Evolutionary conservation across 2,113 vertebrate species (phyloP).

Genomic region (Catharus fuscescens): DNA sequence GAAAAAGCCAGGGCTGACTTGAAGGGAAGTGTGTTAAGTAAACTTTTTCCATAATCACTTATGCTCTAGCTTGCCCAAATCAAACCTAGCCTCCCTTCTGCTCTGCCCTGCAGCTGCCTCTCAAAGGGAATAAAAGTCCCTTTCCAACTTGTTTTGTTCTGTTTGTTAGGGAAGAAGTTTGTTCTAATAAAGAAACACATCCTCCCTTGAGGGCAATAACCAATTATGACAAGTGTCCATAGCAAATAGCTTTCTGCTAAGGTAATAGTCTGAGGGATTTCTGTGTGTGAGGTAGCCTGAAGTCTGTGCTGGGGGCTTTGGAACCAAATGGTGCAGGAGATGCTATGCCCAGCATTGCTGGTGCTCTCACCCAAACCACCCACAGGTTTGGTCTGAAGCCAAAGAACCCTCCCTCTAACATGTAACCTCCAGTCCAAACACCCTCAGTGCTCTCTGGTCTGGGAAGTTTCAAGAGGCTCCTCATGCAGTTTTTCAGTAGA

Average conservation of each 20-base stretch:
- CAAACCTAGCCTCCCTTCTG: neutral
- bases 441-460: neutral
- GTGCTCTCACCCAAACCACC: neutral
- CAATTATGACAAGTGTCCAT: conserved; percentile 24
- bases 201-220: neutral
- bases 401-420: neutral
- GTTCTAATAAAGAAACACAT: neutral
- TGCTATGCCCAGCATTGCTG: neutral
- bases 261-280: conserved; percentile 7
- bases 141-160: neutral
- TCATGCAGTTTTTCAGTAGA: neutral
- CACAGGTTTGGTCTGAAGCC: neutral
- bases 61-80: neutral
- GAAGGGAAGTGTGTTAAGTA: neutral
- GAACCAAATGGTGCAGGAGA: neutral
- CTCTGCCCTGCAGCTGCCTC: neutral
- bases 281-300: neutral
- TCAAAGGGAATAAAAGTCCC: neutral
- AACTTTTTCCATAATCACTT: neutral
- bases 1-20: neutral
- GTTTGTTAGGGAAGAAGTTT: neutral
- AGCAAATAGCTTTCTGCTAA: conserved; percentile 52
- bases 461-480: neutral
- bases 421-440: neutral
- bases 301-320: neutral